These are phyloP conservation scores for Formica selysi DNA, from an alignment of 1,140 invertebrate species.

Conservation along the genomic window DNA sequence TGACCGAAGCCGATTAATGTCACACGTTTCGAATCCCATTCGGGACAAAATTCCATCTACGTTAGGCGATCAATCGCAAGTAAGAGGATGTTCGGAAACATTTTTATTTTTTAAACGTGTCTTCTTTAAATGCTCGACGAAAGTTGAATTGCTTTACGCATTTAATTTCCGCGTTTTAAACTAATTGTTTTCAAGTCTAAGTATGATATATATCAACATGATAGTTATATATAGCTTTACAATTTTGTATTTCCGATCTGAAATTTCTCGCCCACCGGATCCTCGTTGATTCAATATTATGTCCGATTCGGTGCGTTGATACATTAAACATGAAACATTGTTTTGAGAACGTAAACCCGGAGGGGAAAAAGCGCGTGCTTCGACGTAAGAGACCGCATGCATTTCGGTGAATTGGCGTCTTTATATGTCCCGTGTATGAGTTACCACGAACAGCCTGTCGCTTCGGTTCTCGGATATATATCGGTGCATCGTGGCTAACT, in stretches of 20 bases:
- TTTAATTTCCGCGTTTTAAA: not conserved
- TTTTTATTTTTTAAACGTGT: not conserved
- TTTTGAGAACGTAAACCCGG: slow-evolving; percentile 23
- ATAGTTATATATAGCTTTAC: not conserved
- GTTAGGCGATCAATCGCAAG: not conserved
- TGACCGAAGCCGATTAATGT: slow-evolving; percentile 7
- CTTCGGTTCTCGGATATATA: not conserved
- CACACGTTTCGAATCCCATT: not conserved
- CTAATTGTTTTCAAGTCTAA: not conserved
- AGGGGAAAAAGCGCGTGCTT: not conserved
- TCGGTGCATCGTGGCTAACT: slow-evolving; percentile 6
- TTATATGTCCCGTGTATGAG: not conserved
- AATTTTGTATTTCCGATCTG: not conserved
- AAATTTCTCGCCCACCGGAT: slow-evolving; percentile 16
- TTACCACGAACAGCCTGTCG: slow-evolving; percentile 21
- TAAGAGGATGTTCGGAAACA: not conserved
- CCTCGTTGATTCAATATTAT: not conserved
- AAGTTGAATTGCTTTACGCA: too few species aligned
- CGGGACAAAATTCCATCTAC: not conserved
- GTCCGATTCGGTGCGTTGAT: slow-evolving; percentile 4
- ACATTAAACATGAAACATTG: slow-evolving; percentile 68
- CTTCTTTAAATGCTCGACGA: not conserved
- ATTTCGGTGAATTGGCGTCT: slow-evolving; percentile 34
- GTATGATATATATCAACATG: not conserved
- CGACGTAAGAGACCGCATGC: slow-evolving; percentile 5